Base-by-base conservation (phyloP, 2,113 vertebrate genomes). In the Symphodus melops region DNA sequence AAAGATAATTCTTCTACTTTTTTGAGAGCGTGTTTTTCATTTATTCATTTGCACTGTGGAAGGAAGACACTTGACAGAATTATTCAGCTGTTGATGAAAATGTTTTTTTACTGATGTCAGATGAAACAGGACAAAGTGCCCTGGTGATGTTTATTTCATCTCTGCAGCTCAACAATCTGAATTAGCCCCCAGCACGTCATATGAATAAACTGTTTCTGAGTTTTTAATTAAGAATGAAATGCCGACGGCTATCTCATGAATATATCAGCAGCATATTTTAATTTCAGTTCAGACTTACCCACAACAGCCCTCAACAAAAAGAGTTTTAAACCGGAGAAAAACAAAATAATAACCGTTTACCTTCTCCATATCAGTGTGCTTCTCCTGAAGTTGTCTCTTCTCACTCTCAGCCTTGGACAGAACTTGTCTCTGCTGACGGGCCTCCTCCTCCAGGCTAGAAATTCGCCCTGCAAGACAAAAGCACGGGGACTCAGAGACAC, bases 371-470 rank as follows among this genome's bases (percentile, higher is more conserved):
- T 96, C 95, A 1, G 96, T 95, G 36, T 96, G 92, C 67, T 94
- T 97, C 78, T 99, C 97, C 79, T 99, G 97, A 36, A 99, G 87
- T 56, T 97, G 96, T 58, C 97, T 95, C 92, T 98, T 99, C 78
- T 98, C 97, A 6, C 88, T 78, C 86, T 99, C 97, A 3, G 93
- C 74, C 91, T 97, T 98, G 72, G 95, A 91, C 90, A 98, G 65
- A 5, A 93, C 71, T 56, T 91, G 93, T 92, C 95, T 98, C 67
- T 93, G 94, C 87, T 92, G 96, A 83, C 94, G 96, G 2, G 95
- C 92, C 79, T 99, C 97, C 76, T 97, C 96, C 91, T 99, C 97
- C 6, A 99, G 90, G 77, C 93, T 91, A 44, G 94, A 94, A 91
- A 99, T 94, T 60, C 97, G 96, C 59, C 94, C 98, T 99, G 88